Percentiles rank a stretch among this genome's conserved stretches.
phyloP scores from a whole-genome alignment of 1,140 invertebrate genomes.

The Uloborus diversus region DNA sequence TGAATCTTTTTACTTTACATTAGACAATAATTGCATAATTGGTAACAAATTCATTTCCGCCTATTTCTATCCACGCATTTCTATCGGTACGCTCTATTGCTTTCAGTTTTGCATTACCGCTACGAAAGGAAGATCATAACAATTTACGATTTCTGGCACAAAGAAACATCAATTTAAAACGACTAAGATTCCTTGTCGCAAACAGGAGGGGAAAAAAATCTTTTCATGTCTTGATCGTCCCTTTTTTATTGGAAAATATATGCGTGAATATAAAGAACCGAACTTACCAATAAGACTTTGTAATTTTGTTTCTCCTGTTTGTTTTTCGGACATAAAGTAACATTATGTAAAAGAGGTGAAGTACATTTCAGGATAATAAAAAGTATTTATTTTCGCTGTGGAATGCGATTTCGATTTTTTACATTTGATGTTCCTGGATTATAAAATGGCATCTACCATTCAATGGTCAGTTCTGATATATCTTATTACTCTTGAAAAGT shows the following conservation, averaged over 20 bases:
- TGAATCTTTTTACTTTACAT: too few relatives aligned
- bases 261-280: constrained; percentile 19
- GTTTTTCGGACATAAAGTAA: background rate
- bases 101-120: too few relatives aligned
- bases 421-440: too few relatives aligned
- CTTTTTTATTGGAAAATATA: constrained; percentile 32
- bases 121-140: too few relatives aligned
- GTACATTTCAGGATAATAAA: background rate
- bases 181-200: constrained; percentile 9
- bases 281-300: constrained; percentile 2
- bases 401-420: too few relatives aligned
- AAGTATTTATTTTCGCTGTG: background rate
- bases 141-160: constrained; percentile 39
- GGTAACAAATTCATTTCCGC: too few relatives aligned
- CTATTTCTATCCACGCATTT: too few relatives aligned
- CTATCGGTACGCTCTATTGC: too few relatives aligned
- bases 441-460: too few relatives aligned
- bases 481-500: too few relatives aligned
- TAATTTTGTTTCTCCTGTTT: background rate
- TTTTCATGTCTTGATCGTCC: constrained; percentile 12
- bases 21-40: too few relatives aligned
- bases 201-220: background rate
- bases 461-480: too few relatives aligned
- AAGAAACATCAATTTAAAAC: constrained; percentile 25
- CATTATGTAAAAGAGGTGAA: background rate